These are phyloP conservation scores for Artemia sinica DNA, from an alignment of 2,888 invertebrate genomes.

Conservation along the genomic window DNA sequence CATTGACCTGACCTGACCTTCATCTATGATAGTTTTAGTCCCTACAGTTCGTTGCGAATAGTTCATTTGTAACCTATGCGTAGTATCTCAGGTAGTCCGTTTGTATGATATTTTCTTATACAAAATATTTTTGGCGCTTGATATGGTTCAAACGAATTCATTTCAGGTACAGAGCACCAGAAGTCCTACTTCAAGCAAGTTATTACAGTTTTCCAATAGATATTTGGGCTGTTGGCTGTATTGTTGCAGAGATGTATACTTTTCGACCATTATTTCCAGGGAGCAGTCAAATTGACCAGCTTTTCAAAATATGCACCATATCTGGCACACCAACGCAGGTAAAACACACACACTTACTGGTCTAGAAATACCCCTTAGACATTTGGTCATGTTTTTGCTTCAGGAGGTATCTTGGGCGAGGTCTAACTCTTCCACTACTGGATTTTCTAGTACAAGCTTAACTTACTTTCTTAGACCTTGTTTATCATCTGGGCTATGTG, in stretches of 20 bases:
- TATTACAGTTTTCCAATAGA: slow-evolving; percentile 93
- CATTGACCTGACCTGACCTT: too few relatives aligned
- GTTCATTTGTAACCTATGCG: background rate
- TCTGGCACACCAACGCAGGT: slow-evolving; percentile 80
- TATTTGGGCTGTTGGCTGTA: slow-evolving; percentile 95
- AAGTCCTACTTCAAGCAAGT: slow-evolving; percentile 84
- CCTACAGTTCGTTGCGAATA: too few relatives aligned
- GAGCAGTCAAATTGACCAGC: slow-evolving; percentile 87
- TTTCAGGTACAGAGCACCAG: slow-evolving; percentile 70
- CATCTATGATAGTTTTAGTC: too few relatives aligned
- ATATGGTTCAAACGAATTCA: too few relatives aligned
- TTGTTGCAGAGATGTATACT: slow-evolving; percentile 90
- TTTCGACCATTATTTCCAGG: slow-evolving; percentile 88
- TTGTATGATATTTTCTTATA: background rate
- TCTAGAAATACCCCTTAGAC: too few relatives aligned
- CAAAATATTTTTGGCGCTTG: background rate
- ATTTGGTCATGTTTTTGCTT: too few relatives aligned
- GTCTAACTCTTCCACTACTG: too few relatives aligned
- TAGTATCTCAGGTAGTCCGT: background rate
- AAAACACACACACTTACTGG: too few relatives aligned
- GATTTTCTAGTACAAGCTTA: too few relatives aligned
- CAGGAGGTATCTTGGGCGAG: too few relatives aligned
- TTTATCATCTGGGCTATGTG: too few relatives aligned
- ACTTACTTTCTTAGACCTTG: too few relatives aligned
- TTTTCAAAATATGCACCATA: slow-evolving; percentile 82